Evolutionary conservation across 35 echinoderm and acorn worm genomes (phyloP), one percentile per base, ranked within the genome.

Genomic region (Holothuria glaberrima): DNA sequence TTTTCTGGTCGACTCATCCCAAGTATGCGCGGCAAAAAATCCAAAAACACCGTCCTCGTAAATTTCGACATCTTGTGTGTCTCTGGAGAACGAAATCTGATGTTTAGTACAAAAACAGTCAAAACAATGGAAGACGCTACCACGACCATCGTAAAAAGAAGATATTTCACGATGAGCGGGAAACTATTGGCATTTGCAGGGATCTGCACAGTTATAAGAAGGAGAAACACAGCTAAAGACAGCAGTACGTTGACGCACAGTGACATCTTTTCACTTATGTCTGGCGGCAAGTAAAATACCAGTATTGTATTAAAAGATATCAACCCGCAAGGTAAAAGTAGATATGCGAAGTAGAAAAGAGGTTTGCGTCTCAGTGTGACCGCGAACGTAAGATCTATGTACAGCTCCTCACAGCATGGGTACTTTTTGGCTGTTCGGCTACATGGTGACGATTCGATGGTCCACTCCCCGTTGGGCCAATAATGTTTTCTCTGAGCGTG

Each of bases 301-400:
- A 99, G 72, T 14, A 99, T 86, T 63, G 93, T 99, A 63, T 94
- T 95, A 46, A 99, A 99, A 17, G 97, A 99, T 59, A 99, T 99
- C 17, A 99, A 69, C 1, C 81, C 93, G 78, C 97, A 99, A 4
- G 97, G 97, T 24, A 99, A 33, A 62, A 99, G 70, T 54, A 99
- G 68, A 71, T 99, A 95, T 21, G 97, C 97, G 25, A 99, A 92
- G 71, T 99, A 99, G 74, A 95, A 99, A 19, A 99, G 86, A 16
- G 97, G 97, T 63, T 99, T 95, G 6, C 97, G 67, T 35, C 91
- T 80, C 19, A 99, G 59, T 26, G 50, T 75, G 28, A 99, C 78
- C 14, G 59, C 52, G 89, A 90, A 99, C 3, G 97, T 99, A 9
- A 99, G 68, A 80, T 99, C 97, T 18, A 97, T 69, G 48, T 92